Base-by-base conservation (phyloP, 2,888 invertebrate genomes). In the Acronicta aceris region DNA sequence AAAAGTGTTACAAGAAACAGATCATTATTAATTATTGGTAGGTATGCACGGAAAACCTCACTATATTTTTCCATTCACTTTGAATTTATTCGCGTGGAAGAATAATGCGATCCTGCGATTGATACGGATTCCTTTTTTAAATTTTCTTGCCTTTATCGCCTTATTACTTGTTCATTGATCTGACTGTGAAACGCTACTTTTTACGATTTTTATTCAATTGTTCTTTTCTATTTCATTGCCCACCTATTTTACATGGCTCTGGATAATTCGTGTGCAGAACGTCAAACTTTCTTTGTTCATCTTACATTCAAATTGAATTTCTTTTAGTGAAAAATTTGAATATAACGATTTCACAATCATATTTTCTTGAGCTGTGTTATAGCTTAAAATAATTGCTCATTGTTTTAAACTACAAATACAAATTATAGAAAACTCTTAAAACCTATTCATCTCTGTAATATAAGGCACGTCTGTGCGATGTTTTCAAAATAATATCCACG, bases 181-280 rank as follows among this genome's bases (percentile, higher is more conserved):
- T 57, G 58, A 52, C 59, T 56, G 48, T 60, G 47, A 55, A 69
- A 69, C 17, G 65, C 48, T 58, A 67, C 47, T 66, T 75, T 77
- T 78, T 74, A 75, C 49, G 64, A 77, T 46, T 63, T 73, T 48
- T 52, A 48, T 63, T 52, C 71, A 63, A 74, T 68, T 65, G 71
- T 57, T 65, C 60, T 65, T 71, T 74, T 74, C 56, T 53, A 53
- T 71, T 70, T 63, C 67, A 65, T 73, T 58, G 70, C 56, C 43
- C 59, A 66, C 65, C 60, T 61, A 71, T 74, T 74, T 71, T 42
- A 65, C 58, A 60, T 71, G 51, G 61, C 48, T 59, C 40, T 10
- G 40, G 45, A 65, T 65, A 57, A 74, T 77, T 65, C 38, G 33
- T 25, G 21, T 62, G 61, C 46, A 49, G 17, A 71, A 61, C 16